Conservation (phyloP, 2,888 invertebrate species). For the Ophion costatus region DNA sequence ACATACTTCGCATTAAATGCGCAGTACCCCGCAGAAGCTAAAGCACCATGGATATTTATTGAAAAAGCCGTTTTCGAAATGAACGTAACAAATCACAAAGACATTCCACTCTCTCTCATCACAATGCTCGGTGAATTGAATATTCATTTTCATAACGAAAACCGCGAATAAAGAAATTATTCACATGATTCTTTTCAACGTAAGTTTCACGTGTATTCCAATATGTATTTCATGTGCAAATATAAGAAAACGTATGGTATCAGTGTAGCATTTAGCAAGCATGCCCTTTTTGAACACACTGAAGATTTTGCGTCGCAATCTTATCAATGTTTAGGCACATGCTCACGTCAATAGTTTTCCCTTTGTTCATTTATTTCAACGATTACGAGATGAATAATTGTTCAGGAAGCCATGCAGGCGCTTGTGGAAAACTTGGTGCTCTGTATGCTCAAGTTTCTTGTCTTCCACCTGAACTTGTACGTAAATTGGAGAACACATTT, state of each 20-base stretch:
- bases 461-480: conserved; percentile 21
- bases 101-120: conserved; percentile 11
- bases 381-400: conserved; percentile 36
- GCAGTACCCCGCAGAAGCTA: conserved; percentile 15
- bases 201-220: conserved; percentile 4
- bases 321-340: conserved; percentile 22
- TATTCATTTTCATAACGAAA: not conserved
- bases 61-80: conserved; percentile 13
- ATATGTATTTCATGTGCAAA: conserved; percentile 16
- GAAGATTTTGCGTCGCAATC: conserved; percentile 18
- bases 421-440: conserved; percentile 23
- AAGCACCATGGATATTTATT: conserved; percentile 27
- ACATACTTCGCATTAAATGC: conserved; percentile 21
- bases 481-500: conserved; percentile 38
- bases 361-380: conserved; percentile 30
- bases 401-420: conserved; percentile 20
- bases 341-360: conserved; percentile 23
- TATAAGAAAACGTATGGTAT: conserved; percentile 13
- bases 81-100: conserved; percentile 8
- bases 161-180: conserved; percentile 7
- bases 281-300: conserved; percentile 11
- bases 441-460: conserved; percentile 27
- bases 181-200: not conserved
- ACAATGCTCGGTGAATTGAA: conserved; percentile 20
- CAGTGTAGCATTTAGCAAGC: conserved; percentile 19